Conservation (phyloP, 2,888 invertebrate genomes). For the Mycogona germanica region DNA sequence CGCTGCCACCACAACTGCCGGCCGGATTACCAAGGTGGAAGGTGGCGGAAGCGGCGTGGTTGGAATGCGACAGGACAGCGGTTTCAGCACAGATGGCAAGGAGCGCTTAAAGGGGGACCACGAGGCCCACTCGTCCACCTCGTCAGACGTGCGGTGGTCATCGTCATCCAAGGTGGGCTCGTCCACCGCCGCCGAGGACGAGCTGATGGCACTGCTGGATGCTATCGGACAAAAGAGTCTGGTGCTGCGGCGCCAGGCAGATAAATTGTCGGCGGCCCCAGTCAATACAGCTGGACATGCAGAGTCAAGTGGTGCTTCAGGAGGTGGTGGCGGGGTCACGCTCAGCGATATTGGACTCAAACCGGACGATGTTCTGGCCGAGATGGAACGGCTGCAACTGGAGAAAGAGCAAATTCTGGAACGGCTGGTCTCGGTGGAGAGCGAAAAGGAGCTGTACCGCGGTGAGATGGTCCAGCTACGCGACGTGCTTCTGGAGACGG, state of each 20-base stretch:
- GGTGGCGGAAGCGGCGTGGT: not conserved
- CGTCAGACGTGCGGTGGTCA: slow-evolving; percentile 19
- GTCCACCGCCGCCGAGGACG: slow-evolving; percentile 10
- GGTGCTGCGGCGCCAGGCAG: slow-evolving; percentile 16
- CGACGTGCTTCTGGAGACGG: slow-evolving; percentile 1
- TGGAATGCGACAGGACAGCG: slow-evolving; percentile 52
- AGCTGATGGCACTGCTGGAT: slow-evolving; percentile 65
- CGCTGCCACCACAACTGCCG: not conserved
- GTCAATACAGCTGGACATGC: too few relatives aligned
- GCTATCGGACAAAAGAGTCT: slow-evolving; percentile 65
- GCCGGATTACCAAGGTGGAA: too few relatives aligned
- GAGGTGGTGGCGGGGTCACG: slow-evolving; percentile 36
- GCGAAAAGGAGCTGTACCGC: slow-evolving; percentile 37
- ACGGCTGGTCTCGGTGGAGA: slow-evolving; percentile 52
- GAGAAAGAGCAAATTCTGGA: slow-evolving; percentile 64
- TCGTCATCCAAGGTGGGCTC: not conserved
- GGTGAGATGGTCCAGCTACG: not conserved
- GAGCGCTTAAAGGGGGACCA: too few relatives aligned
- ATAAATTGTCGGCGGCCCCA: slow-evolving; percentile 24
- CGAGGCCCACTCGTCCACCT: slow-evolving; percentile 33
- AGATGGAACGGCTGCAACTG: slow-evolving; percentile 49
- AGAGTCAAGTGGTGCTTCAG: too few relatives aligned
- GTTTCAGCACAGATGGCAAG: slow-evolving; percentile 63
- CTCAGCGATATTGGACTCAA: slow-evolving; percentile 36
- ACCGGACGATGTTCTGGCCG: slow-evolving; percentile 26